Base-by-base conservation (phyloP, 2,888 invertebrate species). In the Idaea aversata region DNA sequence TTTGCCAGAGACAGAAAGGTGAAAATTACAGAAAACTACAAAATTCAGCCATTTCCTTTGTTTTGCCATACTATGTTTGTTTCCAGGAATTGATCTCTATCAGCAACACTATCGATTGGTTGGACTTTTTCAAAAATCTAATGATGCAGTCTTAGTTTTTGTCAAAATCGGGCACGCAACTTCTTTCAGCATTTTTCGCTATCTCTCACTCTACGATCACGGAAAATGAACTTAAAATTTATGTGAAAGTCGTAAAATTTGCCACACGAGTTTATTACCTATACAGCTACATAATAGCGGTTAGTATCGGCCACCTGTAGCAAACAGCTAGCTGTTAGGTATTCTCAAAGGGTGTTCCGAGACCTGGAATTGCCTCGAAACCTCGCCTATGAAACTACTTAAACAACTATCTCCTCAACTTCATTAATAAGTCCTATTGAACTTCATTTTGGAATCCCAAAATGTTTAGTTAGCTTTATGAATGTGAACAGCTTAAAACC, bases 281-380 rank as follows among this genome's bases (percentile, higher is more conserved):
- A 47, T 77, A 73, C 72, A 73, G 71, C 71, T 4, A 60, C 68
- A 69, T 67, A 67, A 71, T 68, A 47, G 47, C 47, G 47, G 47
- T 47, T 47, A 70, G 71, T 65, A 74, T 76, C 72, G 67, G 74
- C 83, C 82, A 86, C 85, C 86, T 86, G 86, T 85, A 79, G 85
- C 78, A 72, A 68, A 65, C 75, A 77, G 75, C 76, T 76, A 74
- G 68, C 69, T 66, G 73, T 71, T 75, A 75, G 71, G 72, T 70
- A 69, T 70, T 73, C 69, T 74, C 73, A 68, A 73, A 70, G 66
- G 65, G 7, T 66, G 71, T 72, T 74, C 76, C 64, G 67, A 70
- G 75, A 73, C 78, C 74, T 73, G 75, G 76, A 75, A 75, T 75
- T 76, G 74, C 68, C 72, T 72, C 72, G 77, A 82, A 47, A 47